Evolutionary conservation across 2,797 vertebrate species (phyloP).

Genomic region (Miichthys miiuy): DNA sequence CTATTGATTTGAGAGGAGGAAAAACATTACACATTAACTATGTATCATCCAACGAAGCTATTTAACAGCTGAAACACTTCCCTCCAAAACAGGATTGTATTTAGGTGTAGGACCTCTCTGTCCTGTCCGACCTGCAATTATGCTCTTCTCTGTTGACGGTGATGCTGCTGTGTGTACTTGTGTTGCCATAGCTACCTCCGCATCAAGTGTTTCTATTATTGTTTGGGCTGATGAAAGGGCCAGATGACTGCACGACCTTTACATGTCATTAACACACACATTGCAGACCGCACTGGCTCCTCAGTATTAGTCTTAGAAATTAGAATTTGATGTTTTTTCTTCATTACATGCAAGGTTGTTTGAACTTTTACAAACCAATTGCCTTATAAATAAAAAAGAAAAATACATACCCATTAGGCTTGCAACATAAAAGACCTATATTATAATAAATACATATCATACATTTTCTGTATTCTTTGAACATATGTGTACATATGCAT

Average conservation of each 20-base stretch:
- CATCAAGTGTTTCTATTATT: constrained; percentile 36
- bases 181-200: constrained; percentile 42
- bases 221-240: constrained; percentile 4
- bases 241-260: constrained; percentile 20
- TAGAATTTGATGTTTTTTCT: background rate
- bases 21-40: background rate
- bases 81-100: background rate
- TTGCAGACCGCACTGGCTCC: background rate
- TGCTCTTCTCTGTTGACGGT: constrained; percentile 1
- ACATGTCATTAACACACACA: constrained; percentile 3
- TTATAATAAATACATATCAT: background rate
- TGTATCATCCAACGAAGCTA: background rate
- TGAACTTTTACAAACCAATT: background rate
- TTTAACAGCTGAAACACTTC: background rate
- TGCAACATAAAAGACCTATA: background rate
- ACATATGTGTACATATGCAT: background rate
- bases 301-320: background rate
- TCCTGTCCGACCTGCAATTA: background rate
- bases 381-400: background rate
- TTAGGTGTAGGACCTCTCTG: background rate
- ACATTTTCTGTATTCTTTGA: background rate
- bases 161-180: constrained; percentile 23
- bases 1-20: background rate
- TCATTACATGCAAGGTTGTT: background rate
- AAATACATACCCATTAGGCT: background rate